phyloP scores from a whole-genome alignment of 2,888 invertebrate genomes.

The Macropis europaea region DNA sequence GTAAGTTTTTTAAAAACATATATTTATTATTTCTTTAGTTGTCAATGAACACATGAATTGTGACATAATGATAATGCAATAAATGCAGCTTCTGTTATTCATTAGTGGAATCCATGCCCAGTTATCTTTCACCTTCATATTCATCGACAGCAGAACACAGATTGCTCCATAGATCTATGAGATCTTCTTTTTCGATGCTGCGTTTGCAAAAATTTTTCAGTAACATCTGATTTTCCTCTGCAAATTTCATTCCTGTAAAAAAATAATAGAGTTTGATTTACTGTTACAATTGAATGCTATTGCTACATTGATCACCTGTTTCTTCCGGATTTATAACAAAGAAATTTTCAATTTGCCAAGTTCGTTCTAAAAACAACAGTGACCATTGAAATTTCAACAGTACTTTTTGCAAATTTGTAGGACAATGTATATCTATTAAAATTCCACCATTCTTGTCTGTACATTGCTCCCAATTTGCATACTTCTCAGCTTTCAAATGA shows the following conservation, averaged over 20 bases:
- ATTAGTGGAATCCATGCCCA: neutral
- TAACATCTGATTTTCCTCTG: conserved; percentile 45
- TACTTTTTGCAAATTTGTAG: conserved; percentile 9
- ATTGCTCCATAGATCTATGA: conserved; percentile 57
- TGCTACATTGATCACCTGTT: conserved; percentile 50
- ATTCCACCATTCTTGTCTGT: conserved; percentile 61
- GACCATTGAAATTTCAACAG: conserved; percentile 63
- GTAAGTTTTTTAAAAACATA: neutral
- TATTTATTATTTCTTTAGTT: conserved; percentile 2
- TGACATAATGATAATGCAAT: no score
- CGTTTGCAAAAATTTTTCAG: conserved; percentile 57
- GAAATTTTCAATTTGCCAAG: conserved; percentile 58
- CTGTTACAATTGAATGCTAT: neutral
- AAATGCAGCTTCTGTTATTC: no score
- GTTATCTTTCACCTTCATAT: conserved; percentile 18
- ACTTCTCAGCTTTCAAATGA: conserved; percentile 33
- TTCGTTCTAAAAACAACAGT: conserved; percentile 52
- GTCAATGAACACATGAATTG: neutral
- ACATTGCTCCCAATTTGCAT: conserved; percentile 39
- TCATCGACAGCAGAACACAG: conserved; percentile 52
- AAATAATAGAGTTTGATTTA: neutral
- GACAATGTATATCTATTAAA: conserved; percentile 54
- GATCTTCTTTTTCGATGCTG: conserved; percentile 36
- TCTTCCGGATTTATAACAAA: conserved; percentile 58
- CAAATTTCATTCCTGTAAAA: conserved; percentile 58